Base-by-base conservation (phyloP, 2,797 vertebrate genomes). In the Hipposideros larvatus region DNA sequence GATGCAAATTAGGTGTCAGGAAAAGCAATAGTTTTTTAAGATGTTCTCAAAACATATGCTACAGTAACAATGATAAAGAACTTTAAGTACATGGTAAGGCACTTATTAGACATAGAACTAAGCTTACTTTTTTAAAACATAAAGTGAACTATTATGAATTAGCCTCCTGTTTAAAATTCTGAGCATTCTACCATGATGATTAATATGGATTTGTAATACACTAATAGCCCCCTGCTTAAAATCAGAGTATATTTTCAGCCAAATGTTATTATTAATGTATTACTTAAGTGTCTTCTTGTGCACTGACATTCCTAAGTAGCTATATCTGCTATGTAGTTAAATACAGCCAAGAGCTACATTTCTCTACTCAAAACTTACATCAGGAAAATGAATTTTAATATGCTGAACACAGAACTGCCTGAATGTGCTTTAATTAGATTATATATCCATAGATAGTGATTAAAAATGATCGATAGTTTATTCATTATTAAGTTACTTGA, bases 261-360 rank as follows among this genome's bases (percentile, higher is more conserved):
- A 94, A 96, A 90, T 96, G 95, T 96, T 97, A 96, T 84, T 97
- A 97, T 96, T 97, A 97, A 95, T 68, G n/a, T 66, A 79, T 96
- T 96, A 82, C 41, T 86, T 95, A 96, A 87, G 46, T 65, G 2
- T 73, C 87, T 94, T 95, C 61, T 89, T 74, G 18, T 57, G 21
- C 59, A 37, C 65, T 91, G 90, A 74, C 31, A 65, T 87, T 97
- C 95, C 88, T 94, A 37, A 87, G 65, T 91, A 95, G 65, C 53
- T 93, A 46, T 65, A 82, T 78, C n/a, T 96, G 87, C 98, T 96
- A 82, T 82, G 70, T 31, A 63, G 68, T 89, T 95, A 98, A 98
- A 93, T 57, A 90, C 82, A 96, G 22, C 61, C 68, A 95, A 97
- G 74, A 96, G 77, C 53, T 94, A 22, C 4, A 18, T 73, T 91